A percentile compares a stretch with the other conserved stretches of the same genome.
phyloP scores from a whole-genome alignment of 2,888 invertebrate genomes.

The Eustalomyia histrio region DNA sequence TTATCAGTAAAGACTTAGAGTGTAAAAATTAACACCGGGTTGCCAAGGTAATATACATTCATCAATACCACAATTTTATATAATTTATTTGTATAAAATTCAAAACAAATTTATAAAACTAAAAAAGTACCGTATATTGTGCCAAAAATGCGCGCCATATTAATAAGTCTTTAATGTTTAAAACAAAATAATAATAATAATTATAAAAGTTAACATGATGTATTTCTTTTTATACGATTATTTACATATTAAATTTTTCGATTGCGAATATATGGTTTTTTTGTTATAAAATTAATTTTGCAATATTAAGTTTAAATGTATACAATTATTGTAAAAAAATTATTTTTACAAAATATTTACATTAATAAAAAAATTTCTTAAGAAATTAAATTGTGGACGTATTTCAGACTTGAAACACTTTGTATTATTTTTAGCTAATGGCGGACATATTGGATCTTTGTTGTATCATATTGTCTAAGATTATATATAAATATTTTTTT shows the following conservation, averaged over 20 bases:
- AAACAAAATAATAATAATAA: constrained; percentile 38
- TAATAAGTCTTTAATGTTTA: constrained; percentile 62
- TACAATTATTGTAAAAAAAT: neutral
- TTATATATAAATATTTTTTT: too few relatives aligned
- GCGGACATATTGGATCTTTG: constrained; percentile 64
- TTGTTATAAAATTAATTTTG: neutral
- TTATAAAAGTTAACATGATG: constrained; percentile 11
- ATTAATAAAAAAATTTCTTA: constrained; percentile 12
- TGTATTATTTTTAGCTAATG: constrained; percentile 54
- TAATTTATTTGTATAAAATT: too few relatives aligned
- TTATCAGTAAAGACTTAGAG: too few relatives aligned
- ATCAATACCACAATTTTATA: too few relatives aligned
- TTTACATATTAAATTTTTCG: constrained; percentile 27
- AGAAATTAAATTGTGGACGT: constrained; percentile 11
- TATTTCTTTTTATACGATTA: constrained; percentile 7
- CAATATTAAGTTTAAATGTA: neutral
- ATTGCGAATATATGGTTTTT: neutral
- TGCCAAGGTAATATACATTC: too few relatives aligned
- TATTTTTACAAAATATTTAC: constrained; percentile 30
- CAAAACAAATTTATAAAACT: too few relatives aligned
- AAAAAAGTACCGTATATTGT: too few relatives aligned
- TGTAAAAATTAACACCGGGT: too few relatives aligned
- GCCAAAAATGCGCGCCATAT: too few relatives aligned
- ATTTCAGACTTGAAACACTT: constrained; percentile 42
- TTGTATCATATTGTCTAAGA: constrained; percentile 12